Base-by-base conservation (phyloP, 2,797 vertebrate species). In the Hydrolagus colliei region DNA sequence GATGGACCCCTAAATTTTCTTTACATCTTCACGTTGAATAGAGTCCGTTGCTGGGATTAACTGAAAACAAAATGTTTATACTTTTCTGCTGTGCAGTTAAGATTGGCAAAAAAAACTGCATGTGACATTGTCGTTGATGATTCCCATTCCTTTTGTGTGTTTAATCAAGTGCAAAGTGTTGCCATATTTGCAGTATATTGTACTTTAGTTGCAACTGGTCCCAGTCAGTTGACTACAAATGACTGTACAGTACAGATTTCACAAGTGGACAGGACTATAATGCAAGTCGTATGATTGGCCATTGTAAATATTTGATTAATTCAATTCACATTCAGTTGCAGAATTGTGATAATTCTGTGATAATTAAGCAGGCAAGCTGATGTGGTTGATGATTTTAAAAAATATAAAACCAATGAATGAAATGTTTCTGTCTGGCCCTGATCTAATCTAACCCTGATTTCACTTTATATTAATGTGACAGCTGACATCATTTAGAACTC, bases 261-360 rank as follows among this genome's bases (percentile, higher is more conserved):
- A 68, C 52, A 80, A 65, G 6, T 67, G 32, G 32, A 79, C 32
- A 68, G 63, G 20, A 11, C 79, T 52, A 16, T 71, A 20, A 52
- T 71, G 65, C 14, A 63, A 65, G 13, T 67, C 63, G 20, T n/a
- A 68, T 27, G 32, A 5, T 84, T 16, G 18, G 9, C 65, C 67
- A 18, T 32, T 84, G 79, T n/a, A 67, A 84, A 41, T 84, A 27
- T 41, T 84, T 71, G 41, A 77, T 77, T 18, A 68, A 84, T 41
- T 84, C n/a, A 84, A 84, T 84, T 71, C 2, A 32, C 32, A 41
- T 71, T 20, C 63, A 41, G 11, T 71, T 35, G 18, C 79, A n/a
- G 67, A 18, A 80, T 65, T 80, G n/a, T n/a, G n/a, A n/a, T 63
- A 18, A 32, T 84, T 7, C 32, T 84, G 16, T 68, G 65, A 52